These are phyloP conservation scores for Mamestra configurata DNA, from an alignment of 1,140 invertebrate species.

Conservation along the genomic window DNA sequence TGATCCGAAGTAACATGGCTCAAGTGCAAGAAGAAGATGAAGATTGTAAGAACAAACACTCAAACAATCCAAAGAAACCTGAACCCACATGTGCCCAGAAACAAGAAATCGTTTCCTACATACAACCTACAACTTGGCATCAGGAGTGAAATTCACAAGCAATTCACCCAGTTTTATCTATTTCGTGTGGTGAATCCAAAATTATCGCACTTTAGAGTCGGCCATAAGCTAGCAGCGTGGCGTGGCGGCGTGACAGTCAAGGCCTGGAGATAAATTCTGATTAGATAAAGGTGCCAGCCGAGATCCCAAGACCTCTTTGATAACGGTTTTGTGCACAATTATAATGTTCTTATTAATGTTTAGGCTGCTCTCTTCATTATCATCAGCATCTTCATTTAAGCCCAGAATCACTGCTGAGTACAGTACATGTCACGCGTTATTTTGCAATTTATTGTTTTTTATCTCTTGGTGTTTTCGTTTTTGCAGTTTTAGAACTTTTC, in stretches of 20 bases:
- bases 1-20: too few relatives aligned
- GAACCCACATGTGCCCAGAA: neutral
- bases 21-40: too few relatives aligned
- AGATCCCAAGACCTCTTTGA: constrained; percentile 42
- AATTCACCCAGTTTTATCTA: constrained; percentile 25
- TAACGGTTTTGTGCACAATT: constrained; percentile 29
- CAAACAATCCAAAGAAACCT: neutral
- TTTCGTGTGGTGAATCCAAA: constrained; percentile 38
- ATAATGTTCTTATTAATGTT: neutral
- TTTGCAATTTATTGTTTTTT: too few relatives aligned
- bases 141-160: constrained; percentile 2
- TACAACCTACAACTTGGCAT: constrained; percentile 9
- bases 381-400: too few relatives aligned
- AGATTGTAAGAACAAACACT: too few relatives aligned
- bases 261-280: constrained; percentile 43
- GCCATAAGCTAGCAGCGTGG: constrained; percentile 3
- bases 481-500: too few relatives aligned
- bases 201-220: constrained; percentile 33
- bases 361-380: neutral
- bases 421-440: neutral
- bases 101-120: neutral
- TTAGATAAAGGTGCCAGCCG: constrained; percentile 38
- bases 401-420: too few relatives aligned
- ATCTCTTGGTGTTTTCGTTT: neutral
- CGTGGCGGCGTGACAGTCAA: constrained; percentile 46